A percentile compares a stretch with the other conserved stretches of the same genome.
Conservation (phyloP, 53 echinoderm and acorn worm species). For the Crossaster papposus region DNA sequence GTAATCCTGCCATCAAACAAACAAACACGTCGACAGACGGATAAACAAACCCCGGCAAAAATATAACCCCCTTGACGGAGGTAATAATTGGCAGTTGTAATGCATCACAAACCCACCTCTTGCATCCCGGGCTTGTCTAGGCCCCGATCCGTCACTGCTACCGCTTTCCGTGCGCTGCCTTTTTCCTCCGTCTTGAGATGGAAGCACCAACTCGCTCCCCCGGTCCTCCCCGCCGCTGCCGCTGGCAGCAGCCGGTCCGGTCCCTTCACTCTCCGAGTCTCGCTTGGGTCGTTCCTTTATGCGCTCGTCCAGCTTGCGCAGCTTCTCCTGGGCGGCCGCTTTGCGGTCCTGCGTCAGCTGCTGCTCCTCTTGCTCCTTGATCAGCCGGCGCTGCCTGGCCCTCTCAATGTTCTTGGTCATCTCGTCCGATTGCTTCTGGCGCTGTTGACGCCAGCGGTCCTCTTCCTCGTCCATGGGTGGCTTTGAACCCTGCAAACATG, state of each 20-base stretch:
- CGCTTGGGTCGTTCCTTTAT: constrained; percentile 39
- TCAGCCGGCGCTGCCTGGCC: constrained; percentile 81
- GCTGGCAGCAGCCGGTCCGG: not conserved
- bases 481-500: constrained; percentile 68
- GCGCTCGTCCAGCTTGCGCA: constrained; percentile 78
- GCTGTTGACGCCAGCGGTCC: constrained; percentile 79
- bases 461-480: constrained; percentile 83
- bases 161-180: constrained; percentile 96
- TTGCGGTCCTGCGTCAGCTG: constrained; percentile 42
- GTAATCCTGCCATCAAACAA: too few relatives aligned
- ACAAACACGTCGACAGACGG: too few relatives aligned
- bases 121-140: constrained; percentile 79
- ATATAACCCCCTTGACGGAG: too few relatives aligned
- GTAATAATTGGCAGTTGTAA: not conserved
- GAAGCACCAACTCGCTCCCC: constrained; percentile 20
- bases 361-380: constrained; percentile 80
- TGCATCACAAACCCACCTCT: constrained; percentile 54
- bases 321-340: constrained; percentile 73
- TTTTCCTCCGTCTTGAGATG: constrained; percentile 52
- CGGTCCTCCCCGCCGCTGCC: constrained; percentile 41
- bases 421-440: constrained; percentile 82
- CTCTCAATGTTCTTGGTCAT: constrained; percentile 90
- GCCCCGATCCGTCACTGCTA: constrained; percentile 96
- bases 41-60: too few relatives aligned
- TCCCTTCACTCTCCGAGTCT: constrained; percentile 28